Conservation (phyloP, 2,113 vertebrate species). For the Crotophaga sulcirostris region DNA sequence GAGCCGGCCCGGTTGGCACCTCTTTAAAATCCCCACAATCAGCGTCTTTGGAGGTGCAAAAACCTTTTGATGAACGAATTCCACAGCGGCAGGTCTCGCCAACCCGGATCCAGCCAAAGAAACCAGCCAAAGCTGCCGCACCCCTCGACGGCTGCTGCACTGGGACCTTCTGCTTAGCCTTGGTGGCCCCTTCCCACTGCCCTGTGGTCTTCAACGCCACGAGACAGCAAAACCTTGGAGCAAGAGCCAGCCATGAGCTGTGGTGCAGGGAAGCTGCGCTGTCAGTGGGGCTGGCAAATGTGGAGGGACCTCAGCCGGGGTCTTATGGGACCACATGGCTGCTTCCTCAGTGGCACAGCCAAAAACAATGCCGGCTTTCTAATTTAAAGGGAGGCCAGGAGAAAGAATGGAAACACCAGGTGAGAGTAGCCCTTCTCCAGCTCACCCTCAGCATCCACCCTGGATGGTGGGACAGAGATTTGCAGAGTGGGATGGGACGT, state of each 20-base stretch:
- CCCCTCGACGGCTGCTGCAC: rapidly evolving
- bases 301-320: rapidly evolving
- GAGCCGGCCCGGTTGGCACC: neutral
- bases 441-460: neutral
- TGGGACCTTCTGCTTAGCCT: neutral
- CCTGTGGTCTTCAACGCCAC: rapidly evolving
- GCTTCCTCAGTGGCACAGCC: neutral
- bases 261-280: rapidly evolving
- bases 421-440: neutral
- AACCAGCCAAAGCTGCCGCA: neutral
- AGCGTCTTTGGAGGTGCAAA: neutral
- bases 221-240: neutral
- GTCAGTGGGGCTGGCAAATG: neutral
- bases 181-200: neutral
- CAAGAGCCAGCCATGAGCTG: neutral
- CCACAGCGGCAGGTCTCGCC: neutral
- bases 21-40: constrained; percentile 11
- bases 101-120: neutral
- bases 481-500: rapidly evolving
- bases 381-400: neutral
- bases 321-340: neutral
- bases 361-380: neutral
- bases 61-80: constrained; percentile 5
- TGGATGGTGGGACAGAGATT: neutral
- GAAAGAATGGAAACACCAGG: neutral